phyloP scores from a whole-genome alignment of 2,797 vertebrate genomes.

The Tragopan temminckii region DNA sequence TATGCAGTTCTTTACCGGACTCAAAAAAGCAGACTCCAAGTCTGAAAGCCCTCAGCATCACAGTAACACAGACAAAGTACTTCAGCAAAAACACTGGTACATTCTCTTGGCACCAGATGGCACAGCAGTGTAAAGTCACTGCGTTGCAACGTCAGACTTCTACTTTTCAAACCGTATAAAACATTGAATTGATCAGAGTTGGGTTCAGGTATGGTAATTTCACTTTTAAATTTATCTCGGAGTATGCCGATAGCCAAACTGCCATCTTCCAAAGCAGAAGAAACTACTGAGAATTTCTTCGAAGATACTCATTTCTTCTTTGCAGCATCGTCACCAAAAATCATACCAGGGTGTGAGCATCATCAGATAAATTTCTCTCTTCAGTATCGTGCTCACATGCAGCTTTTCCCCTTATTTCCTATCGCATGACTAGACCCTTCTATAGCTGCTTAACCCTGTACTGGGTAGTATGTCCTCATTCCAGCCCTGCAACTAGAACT shows the following conservation, averaged over 20 bases:
- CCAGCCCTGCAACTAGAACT: neutral
- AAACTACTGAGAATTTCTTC: neutral
- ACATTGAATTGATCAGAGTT: neutral
- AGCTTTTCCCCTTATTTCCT: neutral
- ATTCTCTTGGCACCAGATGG: neutral
- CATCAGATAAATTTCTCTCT: neutral
- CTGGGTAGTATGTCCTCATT: neutral
- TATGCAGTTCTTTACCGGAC: neutral
- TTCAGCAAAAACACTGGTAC: neutral
- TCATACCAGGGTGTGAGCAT: neutral
- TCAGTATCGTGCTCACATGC: rapidly evolving
- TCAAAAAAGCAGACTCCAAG: neutral
- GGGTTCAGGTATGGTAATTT: neutral
- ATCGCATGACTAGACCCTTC: neutral
- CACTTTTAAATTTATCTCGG: neutral
- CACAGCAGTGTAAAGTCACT: neutral
- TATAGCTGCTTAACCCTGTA: neutral
- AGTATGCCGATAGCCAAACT: neutral
- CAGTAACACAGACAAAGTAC: neutral
- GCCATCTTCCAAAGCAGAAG: neutral
- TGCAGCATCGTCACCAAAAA: neutral
- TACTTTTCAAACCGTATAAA: neutral
- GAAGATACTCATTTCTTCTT: neutral
- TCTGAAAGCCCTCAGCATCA: neutral
- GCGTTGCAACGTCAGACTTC: neutral